A percentile compares a stretch with the other conserved stretches of the same genome.
Evolutionary conservation across 2,797 vertebrate genomes (phyloP).

Genomic region (Nyctibius grandis): DNA sequence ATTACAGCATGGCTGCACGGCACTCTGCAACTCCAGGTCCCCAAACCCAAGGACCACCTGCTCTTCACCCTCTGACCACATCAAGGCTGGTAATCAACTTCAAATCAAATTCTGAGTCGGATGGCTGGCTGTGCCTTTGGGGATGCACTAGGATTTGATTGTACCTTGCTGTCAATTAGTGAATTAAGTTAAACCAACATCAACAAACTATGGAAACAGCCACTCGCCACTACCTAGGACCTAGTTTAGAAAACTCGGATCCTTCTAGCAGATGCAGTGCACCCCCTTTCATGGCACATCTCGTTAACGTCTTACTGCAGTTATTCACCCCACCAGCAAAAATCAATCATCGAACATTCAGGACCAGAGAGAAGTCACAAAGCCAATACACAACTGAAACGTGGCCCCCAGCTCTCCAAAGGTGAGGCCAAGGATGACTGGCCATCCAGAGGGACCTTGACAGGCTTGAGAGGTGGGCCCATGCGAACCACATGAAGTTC

Average conservation of each 20-base stretch:
- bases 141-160: neutral
- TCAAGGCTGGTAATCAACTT: neutral
- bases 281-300: neutral
- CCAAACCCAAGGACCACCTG: neutral
- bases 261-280: neutral
- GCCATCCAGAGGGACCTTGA: neutral
- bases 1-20: neutral
- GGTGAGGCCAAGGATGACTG: neutral
- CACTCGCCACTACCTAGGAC: neutral
- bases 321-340: neutral
- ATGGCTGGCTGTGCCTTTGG: neutral
- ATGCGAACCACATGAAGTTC: too few species aligned
- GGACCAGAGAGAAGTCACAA: neutral
- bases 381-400: rapidly evolving
- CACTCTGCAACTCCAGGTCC: neutral
- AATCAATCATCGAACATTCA: neutral
- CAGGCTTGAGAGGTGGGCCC: too few species aligned
- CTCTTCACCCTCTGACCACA: neutral
- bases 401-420: neutral
- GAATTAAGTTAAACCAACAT: neutral
- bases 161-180: neutral
- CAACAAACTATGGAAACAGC: neutral
- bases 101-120: neutral
- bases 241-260: neutral
- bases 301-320: rapidly evolving